Evolutionary conservation across 1,140 invertebrate genomes (phyloP), one percentile per base, ranked within the genome.

Genomic region (Kradibia gibbosae): DNA sequence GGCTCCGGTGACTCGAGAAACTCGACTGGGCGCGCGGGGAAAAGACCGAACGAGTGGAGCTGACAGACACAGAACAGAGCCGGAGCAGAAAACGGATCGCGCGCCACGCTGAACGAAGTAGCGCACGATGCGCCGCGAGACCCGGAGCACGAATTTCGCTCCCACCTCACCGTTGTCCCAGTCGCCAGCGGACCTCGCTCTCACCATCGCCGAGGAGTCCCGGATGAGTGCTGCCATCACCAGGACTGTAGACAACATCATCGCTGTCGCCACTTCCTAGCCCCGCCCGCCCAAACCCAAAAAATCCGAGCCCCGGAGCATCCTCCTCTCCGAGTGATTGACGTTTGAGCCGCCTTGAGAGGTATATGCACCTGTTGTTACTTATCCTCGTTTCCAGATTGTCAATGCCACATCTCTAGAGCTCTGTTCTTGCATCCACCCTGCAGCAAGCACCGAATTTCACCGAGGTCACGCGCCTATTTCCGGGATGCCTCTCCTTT

Each of bases 111-210:
- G 53, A 48, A 67, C 8, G 39, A 65, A 78, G 76, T 78, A 70
- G 76, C 76, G 62, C 76, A 78, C 77, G 77, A 74, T 80, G 78
- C 71, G 71, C 55, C 78, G 76, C 75, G 57, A 50, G 57, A 42
- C 25, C 39, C 57, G 78, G 42, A 42, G 55, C 55, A 55, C 50
- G 31, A 57, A 55, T 80, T 57, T 80, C 53, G 67, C n/a, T 48
- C 53, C 78, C 78, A 22, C n/a, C 17, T 73, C 57, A 45, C 11
- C 70, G 77, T 39, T 7, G 34, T n/a, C 22, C 48, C 77, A 78
- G 65, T 60, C 65, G 20, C 60, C 45, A 36, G 62, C 76, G 31
- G 28, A 70, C 45, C 74, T 42, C 57, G 42, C 42, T 25, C 62
- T 67, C 62, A 31, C 76, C 62, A 57, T 55, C 39, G 67, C 22